Conservation (phyloP, 1,140 invertebrate species). For the Formica exsecta region DNA sequence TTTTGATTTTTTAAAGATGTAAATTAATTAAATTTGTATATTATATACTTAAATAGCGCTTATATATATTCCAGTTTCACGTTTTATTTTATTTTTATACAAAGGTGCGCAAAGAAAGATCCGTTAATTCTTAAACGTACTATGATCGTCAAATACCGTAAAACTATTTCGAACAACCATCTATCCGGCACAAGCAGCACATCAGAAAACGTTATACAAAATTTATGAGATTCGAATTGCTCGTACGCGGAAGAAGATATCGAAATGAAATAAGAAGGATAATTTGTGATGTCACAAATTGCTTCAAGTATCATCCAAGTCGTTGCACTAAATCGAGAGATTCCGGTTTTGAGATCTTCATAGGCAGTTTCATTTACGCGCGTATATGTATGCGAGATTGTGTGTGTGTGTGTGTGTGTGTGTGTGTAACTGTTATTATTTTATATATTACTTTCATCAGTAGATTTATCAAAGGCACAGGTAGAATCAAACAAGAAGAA, state of each 20-base stretch:
- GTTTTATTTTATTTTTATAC: neutral
- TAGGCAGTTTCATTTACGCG: constrained; percentile 4
- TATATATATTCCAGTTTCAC: neutral
- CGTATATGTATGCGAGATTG: too few relatives aligned
- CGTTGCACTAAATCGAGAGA: constrained; percentile 9
- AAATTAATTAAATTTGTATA: neutral
- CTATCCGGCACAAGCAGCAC: neutral
- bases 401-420: too few relatives aligned
- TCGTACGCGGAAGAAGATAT: neutral
- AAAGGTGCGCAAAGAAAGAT: neutral
- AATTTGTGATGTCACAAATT: constrained; percentile 9
- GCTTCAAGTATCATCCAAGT: neutral
- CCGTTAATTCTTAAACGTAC: neutral
- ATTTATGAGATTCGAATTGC: neutral
- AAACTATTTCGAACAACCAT: neutral
- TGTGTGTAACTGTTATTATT: neutral
- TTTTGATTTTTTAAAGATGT: neutral
- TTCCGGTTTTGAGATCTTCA: constrained; percentile 24
- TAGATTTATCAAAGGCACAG: neutral
- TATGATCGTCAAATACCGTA: neutral
- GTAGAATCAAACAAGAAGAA: too few relatives aligned
- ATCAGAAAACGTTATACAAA: neutral
- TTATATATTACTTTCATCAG: neutral
- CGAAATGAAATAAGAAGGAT: neutral
- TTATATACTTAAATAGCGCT: neutral